Percentiles rank a stretch among this genome's conserved stretches.
phyloP scores from a whole-genome alignment of 2,888 invertebrate species.

The Hedya salicella region DNA sequence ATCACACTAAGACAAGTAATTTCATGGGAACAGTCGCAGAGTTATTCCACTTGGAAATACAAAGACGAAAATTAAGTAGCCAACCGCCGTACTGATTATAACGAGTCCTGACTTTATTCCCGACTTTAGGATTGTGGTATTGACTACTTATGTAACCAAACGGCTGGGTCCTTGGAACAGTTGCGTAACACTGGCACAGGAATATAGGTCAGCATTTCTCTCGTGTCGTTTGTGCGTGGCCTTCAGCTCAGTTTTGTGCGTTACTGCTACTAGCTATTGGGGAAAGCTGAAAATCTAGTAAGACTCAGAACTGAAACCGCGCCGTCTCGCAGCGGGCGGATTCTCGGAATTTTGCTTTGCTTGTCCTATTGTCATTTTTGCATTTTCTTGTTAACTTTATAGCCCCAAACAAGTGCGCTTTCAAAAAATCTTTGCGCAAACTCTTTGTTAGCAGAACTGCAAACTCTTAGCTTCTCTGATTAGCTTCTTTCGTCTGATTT shows the following conservation, averaged over 20 bases:
- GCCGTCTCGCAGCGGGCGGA: too few species aligned
- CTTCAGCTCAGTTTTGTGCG: slow-evolving; percentile 19
- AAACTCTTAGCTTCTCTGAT: too few species aligned
- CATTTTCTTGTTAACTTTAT: too few species aligned
- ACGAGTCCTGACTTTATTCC: slow-evolving; percentile 35
- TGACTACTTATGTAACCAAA: slow-evolving; percentile 35
- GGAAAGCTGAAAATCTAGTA: not conserved
- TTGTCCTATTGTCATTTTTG: too few species aligned
- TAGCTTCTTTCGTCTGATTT: too few species aligned
- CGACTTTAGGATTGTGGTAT: slow-evolving; percentile 34
- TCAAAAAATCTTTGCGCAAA: too few species aligned
- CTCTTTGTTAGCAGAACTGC: too few species aligned
- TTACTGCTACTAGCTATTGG: slow-evolving; percentile 1
- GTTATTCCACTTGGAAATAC: slow-evolving; percentile 6
- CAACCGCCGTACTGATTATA: slow-evolving; percentile 22
- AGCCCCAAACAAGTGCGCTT: too few species aligned
- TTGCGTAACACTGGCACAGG: slow-evolving; percentile 27
- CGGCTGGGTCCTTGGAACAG: slow-evolving; percentile 28
- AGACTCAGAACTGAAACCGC: too few species aligned
- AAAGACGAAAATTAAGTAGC: slow-evolving; percentile 8
- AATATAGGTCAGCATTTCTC: slow-evolving; percentile 39
- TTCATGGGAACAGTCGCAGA: slow-evolving; percentile 5
- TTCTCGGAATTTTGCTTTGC: too few species aligned
- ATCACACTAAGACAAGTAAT: not conserved
- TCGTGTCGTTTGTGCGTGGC: slow-evolving; percentile 25